These are phyloP conservation scores for Setophaga coronata DNA, from an alignment of 2,113 vertebrate species.

Conservation along the genomic window DNA sequence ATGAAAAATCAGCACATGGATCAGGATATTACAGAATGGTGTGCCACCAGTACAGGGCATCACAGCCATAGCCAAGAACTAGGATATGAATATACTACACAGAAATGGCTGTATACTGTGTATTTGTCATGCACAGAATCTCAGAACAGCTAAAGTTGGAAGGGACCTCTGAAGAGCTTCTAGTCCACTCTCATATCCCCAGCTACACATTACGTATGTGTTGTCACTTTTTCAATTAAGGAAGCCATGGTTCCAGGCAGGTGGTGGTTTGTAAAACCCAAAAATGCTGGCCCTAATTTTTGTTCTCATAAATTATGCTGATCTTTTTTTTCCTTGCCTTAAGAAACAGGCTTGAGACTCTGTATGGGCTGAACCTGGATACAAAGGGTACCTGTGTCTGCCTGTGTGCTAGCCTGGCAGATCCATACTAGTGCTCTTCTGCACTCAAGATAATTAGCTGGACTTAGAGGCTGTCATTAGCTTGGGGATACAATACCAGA, in stretches of 20 bases:
- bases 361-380: background rate
- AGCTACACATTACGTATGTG: background rate
- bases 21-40: background rate
- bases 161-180: background rate
- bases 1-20: background rate
- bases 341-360: background rate
- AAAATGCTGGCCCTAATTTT: background rate
- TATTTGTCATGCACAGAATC: background rate
- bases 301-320: background rate
- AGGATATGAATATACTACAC: background rate
- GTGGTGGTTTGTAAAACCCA: background rate
- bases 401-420: background rate
- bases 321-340: background rate
- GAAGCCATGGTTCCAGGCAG: rapidly evolving
- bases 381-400: background rate
- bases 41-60: background rate
- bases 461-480: background rate
- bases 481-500: background rate
- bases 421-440: background rate
- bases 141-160: background rate
- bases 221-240: background rate
- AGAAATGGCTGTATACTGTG: rapidly evolving
- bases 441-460: background rate
- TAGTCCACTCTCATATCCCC: background rate
- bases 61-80: background rate